Evolutionary conservation across 2,113 vertebrate species (phyloP).

Genomic region (Callipepla squamata): DNA sequence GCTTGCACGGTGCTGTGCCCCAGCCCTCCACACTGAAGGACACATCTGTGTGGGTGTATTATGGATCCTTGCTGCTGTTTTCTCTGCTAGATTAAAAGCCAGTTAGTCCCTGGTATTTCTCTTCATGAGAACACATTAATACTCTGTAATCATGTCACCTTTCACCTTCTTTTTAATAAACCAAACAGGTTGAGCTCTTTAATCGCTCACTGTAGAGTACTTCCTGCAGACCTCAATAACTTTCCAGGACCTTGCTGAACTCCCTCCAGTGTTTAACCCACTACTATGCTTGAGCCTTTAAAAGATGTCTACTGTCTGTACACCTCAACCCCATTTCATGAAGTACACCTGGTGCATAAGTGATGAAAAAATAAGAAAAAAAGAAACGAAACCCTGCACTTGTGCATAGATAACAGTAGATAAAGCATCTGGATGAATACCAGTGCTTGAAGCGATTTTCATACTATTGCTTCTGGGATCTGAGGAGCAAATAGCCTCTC

Average conservation of each 20-base stretch:
- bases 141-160: not conserved
- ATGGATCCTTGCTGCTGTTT: accelerated
- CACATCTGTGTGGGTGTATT: not conserved
- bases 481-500: slow-evolving; percentile 63
- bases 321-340: not conserved
- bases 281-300: not conserved
- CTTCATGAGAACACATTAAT: not conserved
- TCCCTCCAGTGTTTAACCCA: not conserved
- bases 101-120: not conserved
- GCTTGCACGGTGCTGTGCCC: not conserved
- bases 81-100: not conserved
- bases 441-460: slow-evolving; percentile 1
- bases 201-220: not conserved
- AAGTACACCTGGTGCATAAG: not conserved
- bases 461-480: slow-evolving; percentile 55
- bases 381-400: not conserved
- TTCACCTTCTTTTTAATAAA: not conserved
- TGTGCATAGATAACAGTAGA: slow-evolving; percentile 26
- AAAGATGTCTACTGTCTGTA: not conserved
- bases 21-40: not conserved
- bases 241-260: not conserved
- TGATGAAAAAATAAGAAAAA: not conserved
- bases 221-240: not conserved
- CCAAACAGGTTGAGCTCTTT: not conserved
- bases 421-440: slow-evolving; percentile 41